Percentiles rank a stretch among this genome's conserved stretches.
Conservation (phyloP, 2,113 vertebrate genomes). For the Datnioides undecimradiatus region DNA sequence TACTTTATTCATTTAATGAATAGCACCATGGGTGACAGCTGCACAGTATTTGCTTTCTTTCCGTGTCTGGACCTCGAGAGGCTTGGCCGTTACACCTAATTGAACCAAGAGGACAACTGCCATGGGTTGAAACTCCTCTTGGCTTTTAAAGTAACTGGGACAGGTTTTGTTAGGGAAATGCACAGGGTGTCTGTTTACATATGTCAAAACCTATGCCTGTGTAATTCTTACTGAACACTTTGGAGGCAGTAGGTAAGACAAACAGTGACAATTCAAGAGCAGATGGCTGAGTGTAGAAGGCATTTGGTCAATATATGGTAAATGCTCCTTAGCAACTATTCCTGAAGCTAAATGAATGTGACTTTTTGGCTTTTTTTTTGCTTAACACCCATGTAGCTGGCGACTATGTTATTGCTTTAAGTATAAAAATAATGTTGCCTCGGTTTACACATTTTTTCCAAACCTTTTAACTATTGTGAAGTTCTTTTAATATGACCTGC, state of each 20-base stretch:
- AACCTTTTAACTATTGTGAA: constrained; percentile 54
- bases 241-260: constrained; percentile 48
- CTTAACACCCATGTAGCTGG: constrained; percentile 53
- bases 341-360: constrained; percentile 68
- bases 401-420: constrained; percentile 54
- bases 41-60: constrained; percentile 33
- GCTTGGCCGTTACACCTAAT: constrained; percentile 42
- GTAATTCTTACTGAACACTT: constrained; percentile 59
- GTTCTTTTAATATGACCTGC: constrained; percentile 42
- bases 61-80: constrained; percentile 20
- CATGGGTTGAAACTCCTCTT: constrained; percentile 54
- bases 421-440: constrained; percentile 75
- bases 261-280: constrained; percentile 48
- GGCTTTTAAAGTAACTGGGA: constrained; percentile 57
- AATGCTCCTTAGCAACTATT: constrained; percentile 67
- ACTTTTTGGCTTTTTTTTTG: constrained; percentile 61
- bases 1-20: constrained; percentile 50
- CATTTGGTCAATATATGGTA: constrained; percentile 66
- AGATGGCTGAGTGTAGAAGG: constrained; percentile 64
- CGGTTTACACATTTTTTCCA: constrained; percentile 57
- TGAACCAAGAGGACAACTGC: constrained; percentile 52
- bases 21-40: constrained; percentile 36
- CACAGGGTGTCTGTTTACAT: constrained; percentile 67
- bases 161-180: constrained; percentile 48
- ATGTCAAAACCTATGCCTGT: constrained; percentile 69